Base-by-base conservation (phyloP, 2,113 vertebrate species). In the Urocynchramus pylzowi region DNA sequence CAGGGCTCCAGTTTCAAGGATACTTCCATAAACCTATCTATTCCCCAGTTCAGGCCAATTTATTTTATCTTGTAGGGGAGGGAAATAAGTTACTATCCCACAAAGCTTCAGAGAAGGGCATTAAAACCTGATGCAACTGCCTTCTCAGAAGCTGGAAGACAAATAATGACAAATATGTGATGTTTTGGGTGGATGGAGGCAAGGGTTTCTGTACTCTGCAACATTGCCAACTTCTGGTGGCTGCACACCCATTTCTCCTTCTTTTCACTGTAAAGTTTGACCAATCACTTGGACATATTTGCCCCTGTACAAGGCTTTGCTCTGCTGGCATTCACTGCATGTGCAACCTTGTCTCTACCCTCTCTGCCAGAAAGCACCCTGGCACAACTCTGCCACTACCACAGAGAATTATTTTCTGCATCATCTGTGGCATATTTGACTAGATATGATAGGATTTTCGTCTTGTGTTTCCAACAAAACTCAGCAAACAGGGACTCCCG, bases 371-470 rank as follows among this genome's bases (percentile, higher is more conserved):
- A 68, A 87, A n/a, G 16, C 84, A 83, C 50, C 53, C 44, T 45
- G 65, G 81, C 86, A 89, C 9, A 12, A 56, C 76, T 64, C 67
- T 47, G 28, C 61, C 69, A 37, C 69, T 31, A 94, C 70, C 75
- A 70, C 45, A 42, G 42, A 89, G 75, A 73, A 89, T 83, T 53
- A 79, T 96, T 91, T 96, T 89, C 94, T 89, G 70, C 90, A 95
- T 93, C 75, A 91, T 94, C 95, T 96, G 71, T 93, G 50, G 39
- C 84, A 67, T 57, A 85, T 87, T 89, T 94, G 74, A 87, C 78
- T 91, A 96, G 94, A 83, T 67, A 65, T 39, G 20, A 73, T 84
- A 84, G 6, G 3, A 73, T 91, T 85, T 89, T 85, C 0, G 1
- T 78, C 63, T 78, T 70, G 37, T 3, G 1, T 59, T 95, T 89